A percentile compares a stretch with the other conserved stretches of the same genome.
phyloP scores from a whole-genome alignment of 2,888 invertebrate genomes.

The Bugula neritina region DNA sequence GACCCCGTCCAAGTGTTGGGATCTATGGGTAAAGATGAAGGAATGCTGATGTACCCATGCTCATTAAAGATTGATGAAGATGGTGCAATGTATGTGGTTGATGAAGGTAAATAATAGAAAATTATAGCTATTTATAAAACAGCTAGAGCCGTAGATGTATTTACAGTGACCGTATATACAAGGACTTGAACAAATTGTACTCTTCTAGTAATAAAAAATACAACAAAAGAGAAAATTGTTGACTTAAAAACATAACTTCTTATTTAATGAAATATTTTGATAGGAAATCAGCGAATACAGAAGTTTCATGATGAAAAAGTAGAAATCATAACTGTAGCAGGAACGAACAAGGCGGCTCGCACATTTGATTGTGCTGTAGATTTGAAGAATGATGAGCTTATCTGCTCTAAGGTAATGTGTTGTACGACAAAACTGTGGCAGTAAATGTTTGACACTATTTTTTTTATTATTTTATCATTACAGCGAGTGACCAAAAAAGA shows the following conservation, averaged over 20 bases:
- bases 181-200: too few relatives aligned
- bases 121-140: too few relatives aligned
- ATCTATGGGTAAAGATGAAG: constrained; percentile 28
- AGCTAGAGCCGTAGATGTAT: too few relatives aligned
- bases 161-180: too few relatives aligned
- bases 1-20: constrained; percentile 32
- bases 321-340: constrained; percentile 14
- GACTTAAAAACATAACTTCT: too few relatives aligned
- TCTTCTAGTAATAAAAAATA: too few relatives aligned
- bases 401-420: constrained; percentile 34
- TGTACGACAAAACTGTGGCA: too few relatives aligned
- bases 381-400: constrained; percentile 28
- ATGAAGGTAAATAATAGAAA: constrained; percentile 31
- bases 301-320: constrained; percentile 5
- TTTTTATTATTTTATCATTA: too few relatives aligned
- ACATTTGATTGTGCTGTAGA: constrained; percentile 30
- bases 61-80: constrained; percentile 31
- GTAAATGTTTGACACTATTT: too few relatives aligned
- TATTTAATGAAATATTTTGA: too few relatives aligned
- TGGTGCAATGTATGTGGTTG: constrained; percentile 32
- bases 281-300: constrained; percentile 27
- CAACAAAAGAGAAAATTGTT: too few relatives aligned
- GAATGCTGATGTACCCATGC: constrained; percentile 32
- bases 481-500: too few relatives aligned
- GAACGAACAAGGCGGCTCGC: constrained; percentile 3